Base-by-base conservation (phyloP, 2,888 invertebrate species). In the Pardosa pseudoannulata region DNA sequence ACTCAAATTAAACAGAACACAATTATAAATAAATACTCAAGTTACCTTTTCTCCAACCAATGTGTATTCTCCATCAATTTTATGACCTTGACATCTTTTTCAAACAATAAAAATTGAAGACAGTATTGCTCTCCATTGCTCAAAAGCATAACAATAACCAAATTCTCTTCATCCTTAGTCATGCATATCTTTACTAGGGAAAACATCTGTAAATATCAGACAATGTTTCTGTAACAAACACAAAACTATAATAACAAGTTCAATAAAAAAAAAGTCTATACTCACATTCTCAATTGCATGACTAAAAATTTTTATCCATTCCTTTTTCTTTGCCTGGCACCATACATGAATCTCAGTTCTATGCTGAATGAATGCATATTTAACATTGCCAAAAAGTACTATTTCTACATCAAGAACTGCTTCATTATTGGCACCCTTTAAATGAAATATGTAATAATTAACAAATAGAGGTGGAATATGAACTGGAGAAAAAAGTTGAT, bases 51-150 rank as follows among this genome's bases (percentile, higher is more conserved):
- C 23, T 85, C 28, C 19, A 85, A 56, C 73, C 78, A 78, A 31
- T 85, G 78, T 27, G 78, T 67, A 16, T 85, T 72, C n/a, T 85
- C 83, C 83, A 85, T 78, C 23, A 85, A 31, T 68, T 85, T 85
- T 31, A 85, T 85, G 29, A 78, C n/a, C 79, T 23, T 78, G 19
- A n/a, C 39, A 28, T 78, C 78, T 62, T 62, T 78, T 29, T 85
- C 83, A 78, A 85, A 85, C 6, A 85, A 19, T 13, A 85, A 19
- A 62, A 85, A 85, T 6, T 85, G 83, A 13, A 85, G 62, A 27
- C 78, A 85, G 31, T 68, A 56, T n/a, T 85, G 41, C 9, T 78
- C 31, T 1, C 27, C 32, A 67, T 36, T 71, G 13, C 3, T 39
- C 23, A 85, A 27, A n/a, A 85, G 46, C 78, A 85, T 67, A 1